phyloP scores from a whole-genome alignment of 53 echinoderm and acorn worm species.

The Apostichopus leukothele region DNA sequence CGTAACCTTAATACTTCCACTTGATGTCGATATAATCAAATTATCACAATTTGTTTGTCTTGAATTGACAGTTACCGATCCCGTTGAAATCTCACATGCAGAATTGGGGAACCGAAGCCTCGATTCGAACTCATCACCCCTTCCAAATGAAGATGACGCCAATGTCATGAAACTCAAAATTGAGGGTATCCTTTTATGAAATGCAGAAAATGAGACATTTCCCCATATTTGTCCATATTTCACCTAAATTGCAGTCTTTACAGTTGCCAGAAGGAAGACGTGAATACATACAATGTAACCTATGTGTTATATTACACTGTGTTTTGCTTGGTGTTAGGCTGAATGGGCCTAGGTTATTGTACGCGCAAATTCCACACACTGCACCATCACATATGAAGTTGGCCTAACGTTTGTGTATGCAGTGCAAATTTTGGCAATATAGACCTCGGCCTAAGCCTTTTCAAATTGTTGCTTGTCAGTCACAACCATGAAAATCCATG shows the following conservation, averaged over 20 bases:
- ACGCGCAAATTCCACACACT: too few relatives aligned
- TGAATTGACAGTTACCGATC: conserved; percentile 57
- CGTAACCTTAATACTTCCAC: conserved; percentile 1
- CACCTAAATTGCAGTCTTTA: background rate
- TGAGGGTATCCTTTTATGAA: conserved; percentile 90
- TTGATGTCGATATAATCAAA: conserved; percentile 12
- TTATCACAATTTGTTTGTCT: conserved; percentile 40
- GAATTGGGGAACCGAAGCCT: conserved; percentile 50
- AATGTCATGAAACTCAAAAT: conserved; percentile 94
- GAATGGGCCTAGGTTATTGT: background rate
- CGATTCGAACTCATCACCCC: conserved; percentile 16
- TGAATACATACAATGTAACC: conserved; percentile 16
- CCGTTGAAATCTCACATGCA: conserved; percentile 64
- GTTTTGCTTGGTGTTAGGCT: conserved; percentile 21
- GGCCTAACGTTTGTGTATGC: too few relatives aligned
- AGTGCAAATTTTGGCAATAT: too few relatives aligned
- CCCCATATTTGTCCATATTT: background rate
- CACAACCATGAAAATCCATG: too few relatives aligned
- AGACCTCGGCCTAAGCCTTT: too few relatives aligned
- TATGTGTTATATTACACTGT: background rate
- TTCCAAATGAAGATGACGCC: conserved; percentile 63
- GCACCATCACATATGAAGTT: too few relatives aligned
- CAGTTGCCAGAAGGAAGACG: conserved; percentile 5
- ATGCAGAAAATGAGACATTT: background rate
- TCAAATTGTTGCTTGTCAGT: too few relatives aligned